phyloP scores from a whole-genome alignment of 35 echinoderm and acorn worm genomes.

The Holothuria glaberrima region DNA sequence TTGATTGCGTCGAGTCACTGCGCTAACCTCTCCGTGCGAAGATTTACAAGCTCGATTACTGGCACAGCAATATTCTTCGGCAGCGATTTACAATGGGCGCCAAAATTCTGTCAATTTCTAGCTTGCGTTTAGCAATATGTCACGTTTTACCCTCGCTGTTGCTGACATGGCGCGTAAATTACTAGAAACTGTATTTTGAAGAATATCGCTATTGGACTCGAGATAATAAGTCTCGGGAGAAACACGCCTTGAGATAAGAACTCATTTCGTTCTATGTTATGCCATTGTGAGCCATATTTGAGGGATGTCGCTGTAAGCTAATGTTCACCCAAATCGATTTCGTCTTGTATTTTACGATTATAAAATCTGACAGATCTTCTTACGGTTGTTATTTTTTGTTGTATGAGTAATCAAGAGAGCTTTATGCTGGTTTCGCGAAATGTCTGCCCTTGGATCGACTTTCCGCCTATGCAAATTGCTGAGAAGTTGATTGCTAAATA shows the following conservation, averaged over 20 bases:
- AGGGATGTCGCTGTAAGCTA: slow-evolving; percentile 44
- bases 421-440: too few relatives aligned
- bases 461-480: too few relatives aligned
- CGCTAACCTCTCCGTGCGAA: slow-evolving; percentile 38
- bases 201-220: slow-evolving; percentile 35
- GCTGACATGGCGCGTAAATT: slow-evolving; percentile 53
- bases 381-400: slow-evolving; percentile 27
- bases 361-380: slow-evolving; percentile 31
- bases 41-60: slow-evolving; percentile 24
- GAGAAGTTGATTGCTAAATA: too few relatives aligned
- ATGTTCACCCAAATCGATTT: slow-evolving; percentile 37
- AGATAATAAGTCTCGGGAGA: slow-evolving; percentile 36
- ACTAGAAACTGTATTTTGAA: slow-evolving; percentile 55
- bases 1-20: slow-evolving; percentile 27
- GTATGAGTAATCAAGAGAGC: background rate
- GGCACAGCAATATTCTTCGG: slow-evolving; percentile 41
- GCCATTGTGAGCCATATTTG: background rate
- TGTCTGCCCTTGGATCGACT: too few relatives aligned
- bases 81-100: slow-evolving; percentile 53
- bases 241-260: slow-evolving; percentile 34
- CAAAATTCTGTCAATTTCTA: slow-evolving; percentile 61
- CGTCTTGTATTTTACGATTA: slow-evolving; percentile 39
- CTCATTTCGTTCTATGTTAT: slow-evolving; percentile 3
- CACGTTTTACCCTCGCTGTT: slow-evolving; percentile 46
- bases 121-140: slow-evolving; percentile 33